These are phyloP conservation scores for Muscina levida DNA, from an alignment of 2,888 invertebrate genomes.

Conservation along the genomic window DNA sequence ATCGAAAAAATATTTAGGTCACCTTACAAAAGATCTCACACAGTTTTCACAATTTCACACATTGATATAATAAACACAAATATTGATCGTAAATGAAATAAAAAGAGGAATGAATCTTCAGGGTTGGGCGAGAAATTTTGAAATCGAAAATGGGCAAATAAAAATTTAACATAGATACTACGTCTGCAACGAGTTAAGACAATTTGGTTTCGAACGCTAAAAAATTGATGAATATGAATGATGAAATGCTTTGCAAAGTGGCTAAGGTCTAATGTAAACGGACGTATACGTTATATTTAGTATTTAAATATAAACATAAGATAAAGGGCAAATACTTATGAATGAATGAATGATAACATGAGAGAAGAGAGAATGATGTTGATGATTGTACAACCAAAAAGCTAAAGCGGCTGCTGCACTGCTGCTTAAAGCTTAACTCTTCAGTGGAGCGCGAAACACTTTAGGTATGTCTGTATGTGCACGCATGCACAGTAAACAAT, in stretches of 20 bases:
- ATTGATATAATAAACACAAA: slow-evolving; percentile 31
- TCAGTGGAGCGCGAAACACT: slow-evolving; percentile 21
- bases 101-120: too few species aligned
- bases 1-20: slow-evolving; percentile 53
- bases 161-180: not conserved
- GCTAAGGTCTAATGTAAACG: slow-evolving; percentile 1
- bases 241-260: slow-evolving; percentile 22
- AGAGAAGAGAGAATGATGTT: not conserved
- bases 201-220: not conserved
- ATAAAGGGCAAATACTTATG: not conserved
- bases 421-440: not conserved
- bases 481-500: slow-evolving; percentile 46
- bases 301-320: slow-evolving; percentile 57
- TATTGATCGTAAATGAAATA: slow-evolving; percentile 19
- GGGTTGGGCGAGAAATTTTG: slow-evolving; percentile 58
- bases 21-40: slow-evolving; percentile 34
- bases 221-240: not conserved
- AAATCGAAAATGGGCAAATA: slow-evolving; percentile 34
- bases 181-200: slow-evolving; percentile 29
- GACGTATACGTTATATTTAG: slow-evolving; percentile 61
- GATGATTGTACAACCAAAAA: too few species aligned
- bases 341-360: slow-evolving; percentile 16
- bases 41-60: slow-evolving; percentile 60
- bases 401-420: slow-evolving; percentile 6
- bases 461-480: slow-evolving; percentile 34